Evolutionary conservation across 1,140 invertebrate species (phyloP), one percentile per base, ranked within the genome.

Genomic region (Trichonephila inaurata): DNA sequence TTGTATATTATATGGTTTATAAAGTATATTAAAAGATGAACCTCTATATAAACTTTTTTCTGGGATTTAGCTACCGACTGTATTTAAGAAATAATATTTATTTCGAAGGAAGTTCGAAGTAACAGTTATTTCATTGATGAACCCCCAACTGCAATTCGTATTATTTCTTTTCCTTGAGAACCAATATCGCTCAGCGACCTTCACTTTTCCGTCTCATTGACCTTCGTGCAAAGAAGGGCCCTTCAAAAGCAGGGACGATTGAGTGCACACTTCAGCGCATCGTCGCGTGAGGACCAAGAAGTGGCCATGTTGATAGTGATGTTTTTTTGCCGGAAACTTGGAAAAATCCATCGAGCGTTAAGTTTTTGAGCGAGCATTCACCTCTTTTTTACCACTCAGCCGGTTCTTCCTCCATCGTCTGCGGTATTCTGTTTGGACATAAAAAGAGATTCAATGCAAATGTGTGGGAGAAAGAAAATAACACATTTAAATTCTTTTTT

Each of bases 351-450:
- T 64, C 24, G 89, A 91, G 89, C 89, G 89, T 91, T 91, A 91
- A 91, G 77, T 81, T 91, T 91, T 44, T 82, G 72, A 40, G 69
- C 89, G 89, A 91, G 72, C 89, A 91, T 91, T 91, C 89, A 91
- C 89, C 89, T 28, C 89, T 82, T 91, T 88, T 91, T 72, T 82
- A 21, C 44, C 89, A 91, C 69, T 91, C 89, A 91, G 72, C 89
- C 89, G 89, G 89, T 91, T 91, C 89, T 91, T 91, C 89, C 89
- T 91, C 58, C 28, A 62, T 91, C 89, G 89, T 91, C 89, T 91
- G 89, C 40, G 87, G 61, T 64, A 44, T n/a, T 89, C 69, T 89
- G 61, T 61, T 89, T 89, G 28, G 58, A 87, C 72, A 82, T 16
- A 90, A 90, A 82, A 91, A 82, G 82, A 91, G 16, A 8, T 58